A percentile compares a stretch with the other conserved stretches of the same genome.
These are phyloP conservation scores for Lamellibrachia luymesi DNA, from an alignment of 1,140 invertebrate species.

Conservation along the genomic window DNA sequence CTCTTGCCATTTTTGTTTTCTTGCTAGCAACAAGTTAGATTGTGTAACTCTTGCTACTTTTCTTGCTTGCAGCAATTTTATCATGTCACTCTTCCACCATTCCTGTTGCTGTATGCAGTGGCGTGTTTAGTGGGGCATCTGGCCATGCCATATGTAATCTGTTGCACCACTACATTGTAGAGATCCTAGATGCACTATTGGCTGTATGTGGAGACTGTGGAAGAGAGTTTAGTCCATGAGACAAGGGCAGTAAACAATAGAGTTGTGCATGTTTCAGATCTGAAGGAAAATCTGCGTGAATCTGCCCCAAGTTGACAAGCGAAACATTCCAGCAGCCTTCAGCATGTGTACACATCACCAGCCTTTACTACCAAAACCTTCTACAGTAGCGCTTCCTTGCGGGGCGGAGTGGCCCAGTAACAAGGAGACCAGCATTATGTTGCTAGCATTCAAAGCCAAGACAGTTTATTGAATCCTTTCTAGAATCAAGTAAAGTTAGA, in stretches of 20 bases:
- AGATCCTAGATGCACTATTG: neutral
- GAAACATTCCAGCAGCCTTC: neutral
- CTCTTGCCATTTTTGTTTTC: neutral
- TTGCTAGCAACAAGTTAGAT: neutral
- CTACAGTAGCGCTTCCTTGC: too few species aligned
- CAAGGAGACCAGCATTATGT: too few species aligned
- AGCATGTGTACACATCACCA: neutral
- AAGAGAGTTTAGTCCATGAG: neutral
- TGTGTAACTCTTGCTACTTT: neutral
- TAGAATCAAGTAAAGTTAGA: too few species aligned
- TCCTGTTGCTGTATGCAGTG: too few species aligned
- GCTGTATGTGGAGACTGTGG: neutral
- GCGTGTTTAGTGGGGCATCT: neutral
- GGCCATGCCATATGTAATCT: neutral
- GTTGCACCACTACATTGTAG: too few species aligned
- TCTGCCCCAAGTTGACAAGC: neutral
- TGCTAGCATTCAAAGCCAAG: too few species aligned
- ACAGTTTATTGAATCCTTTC: too few species aligned
- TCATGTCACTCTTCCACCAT: too few species aligned
- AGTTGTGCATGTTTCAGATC: neutral
- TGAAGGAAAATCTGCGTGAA: neutral
- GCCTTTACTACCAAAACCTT: too few species aligned
- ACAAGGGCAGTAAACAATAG: neutral
- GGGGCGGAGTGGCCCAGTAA: too few species aligned
- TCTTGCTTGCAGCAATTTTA: too few species aligned